These are phyloP conservation scores for Rhyacichthys aspro DNA, from an alignment of 2,797 vertebrate genomes.

Conservation along the genomic window DNA sequence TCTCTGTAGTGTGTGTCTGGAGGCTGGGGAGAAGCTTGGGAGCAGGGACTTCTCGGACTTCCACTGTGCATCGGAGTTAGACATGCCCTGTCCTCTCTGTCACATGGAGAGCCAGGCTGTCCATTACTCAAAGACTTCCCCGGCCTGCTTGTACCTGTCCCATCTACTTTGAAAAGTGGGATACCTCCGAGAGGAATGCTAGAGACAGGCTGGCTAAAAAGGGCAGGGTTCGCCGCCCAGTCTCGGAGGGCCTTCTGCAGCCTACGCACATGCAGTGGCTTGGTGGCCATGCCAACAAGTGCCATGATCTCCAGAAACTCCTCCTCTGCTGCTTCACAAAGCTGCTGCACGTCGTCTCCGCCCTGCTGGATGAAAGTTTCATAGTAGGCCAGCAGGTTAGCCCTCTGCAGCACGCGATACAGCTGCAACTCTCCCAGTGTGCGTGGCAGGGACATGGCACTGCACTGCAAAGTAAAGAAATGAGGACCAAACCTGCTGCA, in stretches of 20 bases:
- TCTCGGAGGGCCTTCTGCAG: slow-evolving; percentile 96
- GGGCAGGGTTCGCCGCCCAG: slow-evolving; percentile 93
- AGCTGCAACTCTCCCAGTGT: slow-evolving; percentile 97
- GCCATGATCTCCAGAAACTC: slow-evolving; percentile 99
- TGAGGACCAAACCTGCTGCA: too few relatives aligned
- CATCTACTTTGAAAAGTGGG: slow-evolving; percentile 91
- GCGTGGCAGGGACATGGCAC: slow-evolving; percentile 91
- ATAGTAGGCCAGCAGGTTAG: slow-evolving; percentile 96
- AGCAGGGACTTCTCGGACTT: slow-evolving; percentile 90
- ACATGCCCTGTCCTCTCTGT: slow-evolving; percentile 80
- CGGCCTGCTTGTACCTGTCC: slow-evolving; percentile 60
- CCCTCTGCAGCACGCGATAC: slow-evolving; percentile 93
- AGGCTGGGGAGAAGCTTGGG: slow-evolving; percentile 87
- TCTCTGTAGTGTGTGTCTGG: slow-evolving; percentile 83
- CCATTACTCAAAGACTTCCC: slow-evolving; percentile 89
- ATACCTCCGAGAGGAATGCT: slow-evolving; percentile 86
- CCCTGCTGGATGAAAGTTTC: slow-evolving; percentile 99
- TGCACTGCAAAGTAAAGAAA: slow-evolving; percentile 48
- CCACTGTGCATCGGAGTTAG: slow-evolving; percentile 84
- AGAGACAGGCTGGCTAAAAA: slow-evolving; percentile 91
- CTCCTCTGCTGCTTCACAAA: slow-evolving; percentile 96
- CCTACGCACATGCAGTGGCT: slow-evolving; percentile 95
- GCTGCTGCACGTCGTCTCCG: slow-evolving; percentile 96
- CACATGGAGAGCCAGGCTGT: slow-evolving; percentile 87
- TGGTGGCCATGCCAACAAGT: slow-evolving; percentile 98